phyloP scores from a whole-genome alignment of 2,888 invertebrate species.

The Baccha elongata region DNA sequence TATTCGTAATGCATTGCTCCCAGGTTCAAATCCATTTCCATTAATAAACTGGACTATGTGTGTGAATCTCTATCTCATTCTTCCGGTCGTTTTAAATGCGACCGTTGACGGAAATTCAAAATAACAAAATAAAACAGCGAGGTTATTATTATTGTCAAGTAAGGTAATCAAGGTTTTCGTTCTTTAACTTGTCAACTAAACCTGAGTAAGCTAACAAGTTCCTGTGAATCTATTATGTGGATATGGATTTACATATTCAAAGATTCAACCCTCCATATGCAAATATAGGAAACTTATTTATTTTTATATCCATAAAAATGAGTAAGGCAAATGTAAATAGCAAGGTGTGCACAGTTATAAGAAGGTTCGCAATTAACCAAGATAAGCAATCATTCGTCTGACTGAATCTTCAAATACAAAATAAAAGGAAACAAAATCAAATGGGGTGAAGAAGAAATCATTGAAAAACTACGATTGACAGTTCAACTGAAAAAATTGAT shows the following conservation, averaged over 20 bases:
- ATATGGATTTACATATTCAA: not conserved
- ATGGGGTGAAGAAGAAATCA: not conserved
- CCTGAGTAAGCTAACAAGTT: slow-evolving; percentile 41
- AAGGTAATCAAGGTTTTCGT: not conserved
- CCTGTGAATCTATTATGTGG: not conserved
- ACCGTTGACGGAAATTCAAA: slow-evolving; percentile 49
- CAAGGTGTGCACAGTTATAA: slow-evolving; percentile 62
- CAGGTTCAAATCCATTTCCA: slow-evolving; percentile 60
- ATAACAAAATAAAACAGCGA: slow-evolving; percentile 20
- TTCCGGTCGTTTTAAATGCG: slow-evolving; percentile 53
- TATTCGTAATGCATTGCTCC: slow-evolving; percentile 57
- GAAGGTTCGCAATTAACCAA: slow-evolving; percentile 54
- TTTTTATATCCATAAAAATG: slow-evolving; percentile 22
- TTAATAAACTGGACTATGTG: slow-evolving; percentile 56
- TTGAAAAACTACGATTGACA: no score
- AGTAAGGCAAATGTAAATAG: slow-evolving; percentile 63
- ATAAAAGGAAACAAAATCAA: not conserved
- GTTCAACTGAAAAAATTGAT: no score
- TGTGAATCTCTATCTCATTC: slow-evolving; percentile 66
- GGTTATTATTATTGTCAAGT: slow-evolving; percentile 13
- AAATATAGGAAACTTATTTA: slow-evolving; percentile 25
- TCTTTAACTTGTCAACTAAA: slow-evolving; percentile 17
- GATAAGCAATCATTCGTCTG: not conserved
- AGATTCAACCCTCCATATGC: slow-evolving; percentile 39
- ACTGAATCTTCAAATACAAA: not conserved